A percentile compares a stretch with the other conserved stretches of the same genome.
Conservation (phyloP, 2,113 vertebrate species). For the Ammospiza nelsoni region DNA sequence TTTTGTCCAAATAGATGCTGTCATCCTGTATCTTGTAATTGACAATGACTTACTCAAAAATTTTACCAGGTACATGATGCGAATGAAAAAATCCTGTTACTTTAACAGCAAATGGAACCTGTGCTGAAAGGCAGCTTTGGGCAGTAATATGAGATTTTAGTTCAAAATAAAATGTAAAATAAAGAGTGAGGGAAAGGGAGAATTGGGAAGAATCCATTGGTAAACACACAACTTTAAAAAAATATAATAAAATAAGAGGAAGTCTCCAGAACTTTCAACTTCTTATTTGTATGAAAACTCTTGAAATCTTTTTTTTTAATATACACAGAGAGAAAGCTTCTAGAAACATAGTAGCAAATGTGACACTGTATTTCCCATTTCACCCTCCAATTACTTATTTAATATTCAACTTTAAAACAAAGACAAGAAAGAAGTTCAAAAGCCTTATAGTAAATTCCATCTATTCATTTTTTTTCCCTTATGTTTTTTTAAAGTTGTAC, state of each 20-base stretch:
- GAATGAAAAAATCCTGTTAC: not conserved
- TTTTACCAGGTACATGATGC: not conserved
- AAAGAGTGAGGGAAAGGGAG: rapidly evolving
- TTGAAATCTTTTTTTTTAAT: not conserved
- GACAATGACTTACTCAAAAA: not conserved
- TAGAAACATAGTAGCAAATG: not conserved
- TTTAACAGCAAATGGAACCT: not conserved
- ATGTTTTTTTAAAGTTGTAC: not conserved
- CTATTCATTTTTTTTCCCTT: not conserved
- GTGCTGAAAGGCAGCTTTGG: not conserved
- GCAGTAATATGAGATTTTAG: not conserved
- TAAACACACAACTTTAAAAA: not conserved
- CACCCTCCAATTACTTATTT: not conserved
- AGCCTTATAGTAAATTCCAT: not conserved
- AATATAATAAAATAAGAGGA: not conserved
- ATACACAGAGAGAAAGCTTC: not conserved
- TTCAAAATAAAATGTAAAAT: not conserved
- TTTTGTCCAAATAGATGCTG: not conserved
- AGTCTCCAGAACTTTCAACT: not conserved
- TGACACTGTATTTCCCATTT: not conserved
- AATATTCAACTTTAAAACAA: not conserved
- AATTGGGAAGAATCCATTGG: not conserved
- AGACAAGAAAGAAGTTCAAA: not conserved
- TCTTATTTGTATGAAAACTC: not conserved
- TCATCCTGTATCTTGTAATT: not conserved